Conservation (phyloP, 2,113 vertebrate genomes). For the Dicerorhinus sumatrensis region DNA sequence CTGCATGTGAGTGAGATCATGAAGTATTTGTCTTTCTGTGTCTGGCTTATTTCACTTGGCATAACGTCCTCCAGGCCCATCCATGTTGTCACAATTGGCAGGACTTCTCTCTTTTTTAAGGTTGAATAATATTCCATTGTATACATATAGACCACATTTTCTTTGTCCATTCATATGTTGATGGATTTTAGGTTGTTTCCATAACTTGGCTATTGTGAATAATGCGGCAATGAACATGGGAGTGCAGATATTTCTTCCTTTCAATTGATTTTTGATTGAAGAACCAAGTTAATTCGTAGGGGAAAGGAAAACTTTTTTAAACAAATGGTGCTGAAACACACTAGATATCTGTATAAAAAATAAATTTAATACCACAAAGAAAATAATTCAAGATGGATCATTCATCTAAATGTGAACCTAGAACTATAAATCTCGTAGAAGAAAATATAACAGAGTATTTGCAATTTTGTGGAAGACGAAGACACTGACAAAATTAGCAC, state of each 20-base stretch:
- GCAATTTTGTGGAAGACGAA: neutral
- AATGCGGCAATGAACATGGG: neutral
- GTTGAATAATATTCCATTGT: neutral
- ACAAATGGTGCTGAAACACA: neutral
- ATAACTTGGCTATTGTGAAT: neutral
- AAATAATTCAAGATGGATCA: neutral
- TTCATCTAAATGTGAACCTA: neutral
- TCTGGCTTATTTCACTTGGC: neutral
- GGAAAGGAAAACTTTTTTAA: neutral
- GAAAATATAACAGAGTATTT: neutral
- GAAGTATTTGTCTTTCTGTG: neutral
- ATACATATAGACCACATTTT: too few relatives aligned
- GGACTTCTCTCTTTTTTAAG: neutral
- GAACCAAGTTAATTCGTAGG: slow-evolving; percentile 8
- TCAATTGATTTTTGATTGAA: neutral
- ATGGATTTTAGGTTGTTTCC: neutral
- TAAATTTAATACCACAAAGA: neutral
- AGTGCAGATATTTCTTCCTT: neutral
- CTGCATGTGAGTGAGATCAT: neutral
- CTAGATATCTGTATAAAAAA: neutral
- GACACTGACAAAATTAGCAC: neutral
- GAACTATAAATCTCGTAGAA: neutral
- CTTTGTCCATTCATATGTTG: neutral
- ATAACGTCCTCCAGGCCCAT: neutral
- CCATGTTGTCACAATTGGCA: neutral